Percentiles rank a stretch among this genome's conserved stretches.
Evolutionary conservation across 2,888 invertebrate species (phyloP).

Genomic region (Eilema sororculum): DNA sequence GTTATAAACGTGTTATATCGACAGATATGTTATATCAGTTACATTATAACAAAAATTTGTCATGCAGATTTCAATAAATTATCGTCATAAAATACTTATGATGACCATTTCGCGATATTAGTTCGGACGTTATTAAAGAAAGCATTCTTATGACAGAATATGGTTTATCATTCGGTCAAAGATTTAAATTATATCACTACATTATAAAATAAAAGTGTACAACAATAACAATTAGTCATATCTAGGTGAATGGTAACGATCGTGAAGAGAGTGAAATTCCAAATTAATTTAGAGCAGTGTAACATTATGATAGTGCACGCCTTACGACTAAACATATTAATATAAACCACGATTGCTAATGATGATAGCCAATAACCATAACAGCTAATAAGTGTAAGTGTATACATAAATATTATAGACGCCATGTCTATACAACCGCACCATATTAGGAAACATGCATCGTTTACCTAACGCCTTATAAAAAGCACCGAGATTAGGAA

Average conservation of each 20-base stretch:
- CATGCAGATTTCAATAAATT: not conserved
- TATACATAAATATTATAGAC: constrained; percentile 31
- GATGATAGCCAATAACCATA: constrained; percentile 22
- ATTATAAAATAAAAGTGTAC: not conserved
- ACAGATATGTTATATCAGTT: not conserved
- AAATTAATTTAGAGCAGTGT: constrained; percentile 32
- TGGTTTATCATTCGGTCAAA: not conserved
- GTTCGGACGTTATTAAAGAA: not conserved
- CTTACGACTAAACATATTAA: constrained; percentile 26
- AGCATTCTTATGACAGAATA: not conserved
- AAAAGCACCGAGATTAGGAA: constrained; percentile 47
- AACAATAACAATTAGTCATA: not conserved
- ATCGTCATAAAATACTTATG: no score
- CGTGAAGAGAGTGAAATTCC: constrained; percentile 12
- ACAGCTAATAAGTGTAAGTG: constrained; percentile 19
- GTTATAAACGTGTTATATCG: not conserved
- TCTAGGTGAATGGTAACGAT: constrained; percentile 15
- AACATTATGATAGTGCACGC: constrained; percentile 19
- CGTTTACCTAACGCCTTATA: constrained; percentile 27
- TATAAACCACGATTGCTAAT: constrained; percentile 30
- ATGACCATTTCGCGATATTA: not conserved
- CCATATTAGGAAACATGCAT: constrained; percentile 44
- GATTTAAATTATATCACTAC: not conserved
- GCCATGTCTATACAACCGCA: constrained; percentile 37
- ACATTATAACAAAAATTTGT: not conserved